phyloP scores from a whole-genome alignment of 2,888 invertebrate genomes.

The Coelinius sp. region DNA sequence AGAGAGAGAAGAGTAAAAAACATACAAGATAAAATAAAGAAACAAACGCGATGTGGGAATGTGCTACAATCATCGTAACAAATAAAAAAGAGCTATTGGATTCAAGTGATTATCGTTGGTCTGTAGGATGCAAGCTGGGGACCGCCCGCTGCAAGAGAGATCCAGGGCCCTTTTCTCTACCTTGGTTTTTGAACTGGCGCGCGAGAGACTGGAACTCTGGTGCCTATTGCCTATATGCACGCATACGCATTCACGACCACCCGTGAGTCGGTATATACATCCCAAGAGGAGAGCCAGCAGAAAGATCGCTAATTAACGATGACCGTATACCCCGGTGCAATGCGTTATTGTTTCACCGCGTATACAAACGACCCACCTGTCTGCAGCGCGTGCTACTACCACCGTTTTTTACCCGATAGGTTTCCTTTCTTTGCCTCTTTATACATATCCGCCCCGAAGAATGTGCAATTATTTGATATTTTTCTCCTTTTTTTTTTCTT shows the following conservation, averaged over 20 bases:
- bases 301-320: conserved; percentile 65
- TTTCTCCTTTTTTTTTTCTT: neutral
- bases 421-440: conserved; percentile 18
- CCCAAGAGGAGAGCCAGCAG: conserved; percentile 46
- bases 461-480: conserved; percentile 22
- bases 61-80: conserved; percentile 47
- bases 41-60: conserved; percentile 42
- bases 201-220: conserved; percentile 14
- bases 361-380: conserved; percentile 59
- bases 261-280: conserved; percentile 49
- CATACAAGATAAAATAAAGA: conserved; percentile 3
- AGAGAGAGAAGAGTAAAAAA: neutral
- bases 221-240: neutral
- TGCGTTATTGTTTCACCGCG: conserved; percentile 60
- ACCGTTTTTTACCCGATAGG: conserved; percentile 21
- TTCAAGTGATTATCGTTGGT: conserved; percentile 39
- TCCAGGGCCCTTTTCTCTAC: conserved; percentile 1
- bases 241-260: conserved; percentile 48
- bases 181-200: conserved; percentile 15
- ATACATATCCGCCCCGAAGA: conserved; percentile 14
- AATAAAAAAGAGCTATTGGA: conserved; percentile 38
- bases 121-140: conserved; percentile 28
- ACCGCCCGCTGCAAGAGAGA: conserved; percentile 39
- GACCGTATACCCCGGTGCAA: conserved; percentile 53
- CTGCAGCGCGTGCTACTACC: conserved; percentile 43